Base-by-base conservation (phyloP, 2,113 vertebrate species). In the Varanus salvator region DNA sequence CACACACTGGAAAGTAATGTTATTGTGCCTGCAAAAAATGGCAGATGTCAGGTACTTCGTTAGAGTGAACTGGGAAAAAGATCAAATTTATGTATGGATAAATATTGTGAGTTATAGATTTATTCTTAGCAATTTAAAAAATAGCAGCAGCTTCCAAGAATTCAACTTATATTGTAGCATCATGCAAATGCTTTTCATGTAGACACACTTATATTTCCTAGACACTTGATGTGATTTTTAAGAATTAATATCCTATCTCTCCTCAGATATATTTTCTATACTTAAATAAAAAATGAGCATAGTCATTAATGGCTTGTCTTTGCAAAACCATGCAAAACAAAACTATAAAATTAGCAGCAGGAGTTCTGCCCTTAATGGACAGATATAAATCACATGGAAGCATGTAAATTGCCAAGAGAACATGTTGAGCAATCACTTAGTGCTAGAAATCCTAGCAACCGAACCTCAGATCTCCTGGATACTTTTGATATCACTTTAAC, bases 301-400 rank as follows among this genome's bases (percentile, higher is more conserved):
- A 87, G 90, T 94, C 96, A 92, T 92, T 87, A 94, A 94, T 90
- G 48, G 86, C 82, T 48, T 81, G 80, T 93, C 92, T 95, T 95
- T 90, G 52, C 77, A 94, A 94, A 94, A 93, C 71, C 92, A 92
- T 0, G 1, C 75, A 96, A 96, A 96, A 91, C 93, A 95, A 64
- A 92, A 93, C 80, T 71, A 93, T 93, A 91, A 95, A 95, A 75
- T 60, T 93, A 95, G 90, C 93, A 95, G 94, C 82, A 8, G 91
- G 92, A 84, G 69, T 71, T 91, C 90, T 83, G 84, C 66, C 92
- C 52, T 80, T 91, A 96, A 95, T 92, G 86, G 54, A 83, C 84
- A 90, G 69, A 76, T 57, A 97, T 95, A 96, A 96, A 96, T 95
- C 92, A 92, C 80, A 81, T 87, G 21, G 80, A 93, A 92, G 75